Conservation (phyloP, 2,888 invertebrate genomes). For the Ophioninae sp. region DNA sequence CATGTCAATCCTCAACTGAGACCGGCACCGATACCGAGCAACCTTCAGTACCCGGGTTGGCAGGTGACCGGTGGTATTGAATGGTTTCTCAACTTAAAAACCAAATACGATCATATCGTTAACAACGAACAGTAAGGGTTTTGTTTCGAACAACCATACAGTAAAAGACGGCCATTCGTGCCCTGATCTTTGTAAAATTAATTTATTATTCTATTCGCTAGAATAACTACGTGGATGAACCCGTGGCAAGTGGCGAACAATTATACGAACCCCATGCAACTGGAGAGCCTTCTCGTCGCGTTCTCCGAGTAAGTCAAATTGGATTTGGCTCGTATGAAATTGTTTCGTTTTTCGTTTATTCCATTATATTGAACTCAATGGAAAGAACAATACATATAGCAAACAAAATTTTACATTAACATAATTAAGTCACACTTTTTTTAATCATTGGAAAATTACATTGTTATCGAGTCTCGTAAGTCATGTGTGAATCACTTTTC, state of each 20-base stretch:
- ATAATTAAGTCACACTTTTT: neutral
- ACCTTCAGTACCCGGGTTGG: constrained; percentile 81
- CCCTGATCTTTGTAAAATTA: constrained; percentile 42
- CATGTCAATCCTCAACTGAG: constrained; percentile 78
- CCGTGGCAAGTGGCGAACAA: constrained; percentile 86
- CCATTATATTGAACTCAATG: too few species aligned
- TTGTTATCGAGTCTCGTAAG: neutral
- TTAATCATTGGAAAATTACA: neutral
- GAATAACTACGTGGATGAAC: constrained; percentile 87
- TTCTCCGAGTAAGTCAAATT: constrained; percentile 83
- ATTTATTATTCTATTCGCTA: constrained; percentile 71
- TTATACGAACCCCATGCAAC: constrained; percentile 86
- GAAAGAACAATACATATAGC: too few species aligned
- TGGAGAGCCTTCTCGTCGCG: constrained; percentile 83
- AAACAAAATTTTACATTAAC: neutral
- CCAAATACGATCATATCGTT: constrained; percentile 81
- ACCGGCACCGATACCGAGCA: constrained; percentile 80
- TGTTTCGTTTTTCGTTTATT: neutral
- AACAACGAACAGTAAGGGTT: constrained; percentile 83
- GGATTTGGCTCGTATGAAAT: neutral
- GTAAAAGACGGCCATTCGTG: neutral
- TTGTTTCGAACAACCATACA: neutral
- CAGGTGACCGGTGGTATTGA: constrained; percentile 81
- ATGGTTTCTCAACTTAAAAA: constrained; percentile 82
- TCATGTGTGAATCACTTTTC: neutral